phyloP scores from a whole-genome alignment of 92 coral and sea anemone genomes.

The Palythoa caribaeorum region DNA sequence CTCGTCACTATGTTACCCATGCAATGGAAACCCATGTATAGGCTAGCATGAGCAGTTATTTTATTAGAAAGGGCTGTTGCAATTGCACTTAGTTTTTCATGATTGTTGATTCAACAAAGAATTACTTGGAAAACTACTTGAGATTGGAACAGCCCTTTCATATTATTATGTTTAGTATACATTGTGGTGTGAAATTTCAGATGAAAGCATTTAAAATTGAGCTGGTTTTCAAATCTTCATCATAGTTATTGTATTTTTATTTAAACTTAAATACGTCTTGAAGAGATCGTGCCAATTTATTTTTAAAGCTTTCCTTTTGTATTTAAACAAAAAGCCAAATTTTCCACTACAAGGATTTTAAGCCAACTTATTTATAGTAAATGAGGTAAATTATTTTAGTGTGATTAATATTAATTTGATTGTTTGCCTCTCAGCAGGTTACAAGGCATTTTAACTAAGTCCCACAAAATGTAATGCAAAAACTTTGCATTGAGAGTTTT shows the following conservation, averaged over 20 bases:
- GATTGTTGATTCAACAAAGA: not conserved
- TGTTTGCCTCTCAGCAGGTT: conserved; percentile 42
- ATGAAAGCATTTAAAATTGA: not conserved
- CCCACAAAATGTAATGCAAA: conserved; percentile 1
- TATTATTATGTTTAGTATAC: not conserved
- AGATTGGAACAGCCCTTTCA: conserved; percentile 10
- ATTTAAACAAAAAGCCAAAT: not conserved
- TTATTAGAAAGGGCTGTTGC: conserved; percentile 17
- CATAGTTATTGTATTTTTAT: not conserved
- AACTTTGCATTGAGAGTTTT: not conserved
- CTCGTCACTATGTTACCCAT: not conserved
- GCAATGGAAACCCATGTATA: conserved; percentile 38
- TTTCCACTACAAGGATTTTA: conserved; percentile 10
- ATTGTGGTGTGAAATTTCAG: not conserved
- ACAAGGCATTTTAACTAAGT: conserved; percentile 5
- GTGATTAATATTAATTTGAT: not conserved
- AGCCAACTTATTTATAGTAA: not conserved
- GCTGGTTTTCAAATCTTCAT: not conserved
- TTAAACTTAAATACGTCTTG: not conserved
- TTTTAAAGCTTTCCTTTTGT: not conserved
- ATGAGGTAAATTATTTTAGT: conserved; percentile 1
- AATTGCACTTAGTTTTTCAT: conserved; percentile 16
- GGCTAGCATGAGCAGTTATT: not conserved
- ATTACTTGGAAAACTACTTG: conserved; percentile 16
- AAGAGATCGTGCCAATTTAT: not conserved